Evolutionary conservation across 2,888 invertebrate genomes (phyloP), one percentile per base, ranked within the genome.

Genomic region (Rambutsinella grinnellia): DNA sequence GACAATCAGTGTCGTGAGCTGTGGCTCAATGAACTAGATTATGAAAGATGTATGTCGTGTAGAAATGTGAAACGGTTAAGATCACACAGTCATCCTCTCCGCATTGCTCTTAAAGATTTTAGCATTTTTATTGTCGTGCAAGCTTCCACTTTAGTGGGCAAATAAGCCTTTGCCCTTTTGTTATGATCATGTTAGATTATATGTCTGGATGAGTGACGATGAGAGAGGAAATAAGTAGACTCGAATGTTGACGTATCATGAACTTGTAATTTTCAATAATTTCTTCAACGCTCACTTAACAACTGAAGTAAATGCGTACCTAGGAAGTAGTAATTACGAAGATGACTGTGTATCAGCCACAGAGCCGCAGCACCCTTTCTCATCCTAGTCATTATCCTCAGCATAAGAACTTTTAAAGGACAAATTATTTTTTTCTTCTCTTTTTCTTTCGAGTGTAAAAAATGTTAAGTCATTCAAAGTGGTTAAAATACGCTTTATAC

Each of bases 1-100:
- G 6, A 36, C 36, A 36, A 36, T 36, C 36, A 36, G 36, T 58
- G 61, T 69, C 69, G 61, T 70, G 62, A 53, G 62, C 62, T 24
- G 27, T 63, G 70, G 27, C 70, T 62, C 24, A 44, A 47, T 70
- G 57, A 70, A 57, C 62, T 62, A 63, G 70, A 70, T 70, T 62
- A 63, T 27, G 56, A 28, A 21, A 46, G 24, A 57, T 47, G 66
- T 54, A 26, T 36, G 36, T 36, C 36, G 36, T 36, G 36, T 36
- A 36, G 36, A 36, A 36, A 36, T 13, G 5, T 5, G 5, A 36
- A 36, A 36, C 13, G 13, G 36, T 36, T 36, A 36, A 36, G 36
- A 36, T 36, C 36, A 8, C 36, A 36, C 13, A 5, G 13, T 36
- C 36, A 36, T 36, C 5, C 5, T 36, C 5, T 36, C 36, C 6